Percentiles rank a stretch among this genome's conserved stretches.
These are phyloP conservation scores for Clistopyga incitator DNA, from an alignment of 2,888 invertebrate species.

Conservation along the genomic window DNA sequence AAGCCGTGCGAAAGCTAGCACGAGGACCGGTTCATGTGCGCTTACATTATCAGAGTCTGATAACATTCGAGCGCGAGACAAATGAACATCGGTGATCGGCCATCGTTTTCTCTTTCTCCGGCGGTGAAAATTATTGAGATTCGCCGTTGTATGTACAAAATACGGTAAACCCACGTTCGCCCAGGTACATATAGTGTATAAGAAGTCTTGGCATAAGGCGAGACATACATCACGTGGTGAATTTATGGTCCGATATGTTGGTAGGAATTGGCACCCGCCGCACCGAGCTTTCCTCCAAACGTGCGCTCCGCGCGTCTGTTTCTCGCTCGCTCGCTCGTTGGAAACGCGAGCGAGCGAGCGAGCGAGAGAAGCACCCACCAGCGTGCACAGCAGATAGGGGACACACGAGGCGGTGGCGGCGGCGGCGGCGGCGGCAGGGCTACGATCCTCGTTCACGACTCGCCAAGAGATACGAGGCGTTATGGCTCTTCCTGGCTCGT, in stretches of 20 bases:
- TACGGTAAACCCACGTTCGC: too few relatives aligned
- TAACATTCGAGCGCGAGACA: too few relatives aligned
- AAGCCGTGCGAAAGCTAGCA: neutral
- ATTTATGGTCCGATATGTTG: constrained; percentile 82
- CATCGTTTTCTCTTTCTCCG: too few relatives aligned
- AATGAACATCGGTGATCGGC: too few relatives aligned
- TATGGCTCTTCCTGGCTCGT: constrained; percentile 84
- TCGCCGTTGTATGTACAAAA: too few relatives aligned
- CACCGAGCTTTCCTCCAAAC: constrained; percentile 77
- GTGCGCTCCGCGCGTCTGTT: constrained; percentile 66
- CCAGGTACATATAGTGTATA: constrained; percentile 14
- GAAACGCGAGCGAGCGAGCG: too few relatives aligned
- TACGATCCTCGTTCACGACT: constrained; percentile 56
- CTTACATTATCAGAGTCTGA: neutral
- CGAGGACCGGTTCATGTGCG: neutral
- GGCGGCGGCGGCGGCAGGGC: neutral
- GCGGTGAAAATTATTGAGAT: too few relatives aligned
- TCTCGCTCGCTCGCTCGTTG: constrained; percentile 60
- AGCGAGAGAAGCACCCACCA: constrained; percentile 47
- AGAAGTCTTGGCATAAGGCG: constrained; percentile 56
- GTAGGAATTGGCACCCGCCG: constrained; percentile 80
- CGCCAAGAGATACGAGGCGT: constrained; percentile 78
- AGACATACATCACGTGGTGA: constrained; percentile 78
- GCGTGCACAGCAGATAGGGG: constrained; percentile 70
- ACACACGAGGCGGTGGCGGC: constrained; percentile 40